Base-by-base conservation (phyloP, 2,113 vertebrate species). In the Ginglymostoma cirratum region DNA sequence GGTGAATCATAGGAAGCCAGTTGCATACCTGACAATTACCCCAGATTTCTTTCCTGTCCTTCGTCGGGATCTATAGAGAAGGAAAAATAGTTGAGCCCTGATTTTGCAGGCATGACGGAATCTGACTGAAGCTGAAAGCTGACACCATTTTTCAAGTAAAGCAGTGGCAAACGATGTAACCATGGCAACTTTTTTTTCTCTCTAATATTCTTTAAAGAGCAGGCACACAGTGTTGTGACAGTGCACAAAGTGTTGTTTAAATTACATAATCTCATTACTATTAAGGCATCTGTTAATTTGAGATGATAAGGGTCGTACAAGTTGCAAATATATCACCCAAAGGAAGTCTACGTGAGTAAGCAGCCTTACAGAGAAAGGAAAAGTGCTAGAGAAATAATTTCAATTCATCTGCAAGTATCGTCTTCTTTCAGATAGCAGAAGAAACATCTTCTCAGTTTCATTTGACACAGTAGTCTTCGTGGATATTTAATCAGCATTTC, bases 181-280 rank as follows among this genome's bases (percentile, higher is more conserved):
- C 97, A 97, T 97, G 98, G 96, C 97, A 97, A 98, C 97, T 80
- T 96, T 96, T 97, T 97, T 98, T 97, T 97, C 95, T 97, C 96
- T 96, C 96, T 96, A 96, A 96, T 97, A 97, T 97, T 97, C 98
- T 98, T 98, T 97, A 97, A 97, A 96, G 97, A 97, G 97, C 96
- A 96, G 97, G 98, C 98, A 98, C 98, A 98, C 98, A 98, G 98
- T 98, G 98, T 98, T 98, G 97, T 98, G 98, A 98, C 98, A 98
- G 98, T 98, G 98, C 98, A 99, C 98, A 97, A 95, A 76, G 23
- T 95, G 69, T 76, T 95, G 94, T 95, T 34, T 95, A 76, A 76
- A 45, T 76, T 95, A 67, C 66, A 70, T 61, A 90, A 69, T 70
- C 67, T 94, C 69, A 67, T 67, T 95, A 95, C 72, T 76, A 95